These are phyloP conservation scores for Jacana jacana DNA, from an alignment of 2,113 vertebrate species.

Conservation along the genomic window DNA sequence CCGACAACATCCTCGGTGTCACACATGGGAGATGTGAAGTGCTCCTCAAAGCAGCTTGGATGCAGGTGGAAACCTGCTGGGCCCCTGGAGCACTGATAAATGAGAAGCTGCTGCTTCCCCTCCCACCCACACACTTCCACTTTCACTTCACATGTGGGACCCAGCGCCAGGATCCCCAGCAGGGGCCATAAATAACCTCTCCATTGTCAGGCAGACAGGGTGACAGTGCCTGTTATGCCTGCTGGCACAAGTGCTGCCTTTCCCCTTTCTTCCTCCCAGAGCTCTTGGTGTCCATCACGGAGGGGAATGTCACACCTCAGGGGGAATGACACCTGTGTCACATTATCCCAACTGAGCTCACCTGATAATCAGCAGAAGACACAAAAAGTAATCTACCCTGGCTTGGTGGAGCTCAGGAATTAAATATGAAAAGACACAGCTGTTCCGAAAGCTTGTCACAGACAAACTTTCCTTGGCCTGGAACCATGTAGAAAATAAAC, in stretches of 20 bases:
- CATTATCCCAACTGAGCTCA: neutral
- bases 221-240: neutral
- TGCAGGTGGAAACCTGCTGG: neutral
- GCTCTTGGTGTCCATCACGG: neutral
- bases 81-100: slow-evolving; percentile 15
- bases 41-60: neutral
- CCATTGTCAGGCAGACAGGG: neutral
- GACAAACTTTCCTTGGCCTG: slow-evolving; percentile 46
- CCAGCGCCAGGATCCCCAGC: slow-evolving; percentile 39
- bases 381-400: neutral
- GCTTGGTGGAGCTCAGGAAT: neutral
- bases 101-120: slow-evolving; percentile 74
- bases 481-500: slow-evolving; percentile 18
- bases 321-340: slow-evolving; percentile 1
- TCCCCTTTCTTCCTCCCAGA: neutral
- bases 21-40: neutral
- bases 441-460: neutral
- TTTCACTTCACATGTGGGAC: slow-evolving; percentile 80
- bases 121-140: slow-evolving; percentile 75
- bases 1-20: fast-evolving
- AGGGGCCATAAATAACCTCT: slow-evolving; percentile 57
- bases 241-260: neutral
- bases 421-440: slow-evolving; percentile 49
- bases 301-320: neutral
- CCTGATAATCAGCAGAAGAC: fast-evolving